phyloP scores from a whole-genome alignment of 2,888 invertebrate genomes.

The Meliscaeva auricollis region DNA sequence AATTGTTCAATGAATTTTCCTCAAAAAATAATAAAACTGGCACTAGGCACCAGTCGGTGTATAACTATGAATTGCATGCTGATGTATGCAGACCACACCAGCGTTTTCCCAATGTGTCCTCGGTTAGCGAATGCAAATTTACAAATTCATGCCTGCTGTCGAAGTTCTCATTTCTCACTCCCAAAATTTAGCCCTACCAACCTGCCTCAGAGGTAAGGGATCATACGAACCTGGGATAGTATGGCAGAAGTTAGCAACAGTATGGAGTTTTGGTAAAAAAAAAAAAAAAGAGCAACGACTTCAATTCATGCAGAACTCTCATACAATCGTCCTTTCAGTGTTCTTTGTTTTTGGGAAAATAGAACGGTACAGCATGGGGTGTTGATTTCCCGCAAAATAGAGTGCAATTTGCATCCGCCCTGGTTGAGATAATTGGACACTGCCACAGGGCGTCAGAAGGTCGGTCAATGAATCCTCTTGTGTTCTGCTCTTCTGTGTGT shows the following conservation, averaged over 20 bases:
- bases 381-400: conserved; percentile 36
- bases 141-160: background rate
- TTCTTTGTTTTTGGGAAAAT: background rate
- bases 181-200: background rate
- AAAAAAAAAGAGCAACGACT: background rate
- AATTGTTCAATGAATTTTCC: background rate
- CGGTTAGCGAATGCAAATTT: background rate
- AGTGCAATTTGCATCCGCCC: conserved; percentile 55
- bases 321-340: too few relatives aligned
- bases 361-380: conserved; percentile 2
- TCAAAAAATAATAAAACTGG: background rate
- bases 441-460: conserved; percentile 43
- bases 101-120: background rate
- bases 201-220: too few relatives aligned
- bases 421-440: conserved; percentile 57
- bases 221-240: background rate
- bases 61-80: too few relatives aligned
- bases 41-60: too few relatives aligned
- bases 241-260: too few relatives aligned
- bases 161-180: background rate
- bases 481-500: background rate
- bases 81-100: background rate
- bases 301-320: background rate
- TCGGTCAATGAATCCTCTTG: conserved; percentile 4
- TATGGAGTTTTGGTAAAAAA: background rate